Conservation (phyloP, 2,113 vertebrate genomes). For the Nymphicus hollandicus region DNA sequence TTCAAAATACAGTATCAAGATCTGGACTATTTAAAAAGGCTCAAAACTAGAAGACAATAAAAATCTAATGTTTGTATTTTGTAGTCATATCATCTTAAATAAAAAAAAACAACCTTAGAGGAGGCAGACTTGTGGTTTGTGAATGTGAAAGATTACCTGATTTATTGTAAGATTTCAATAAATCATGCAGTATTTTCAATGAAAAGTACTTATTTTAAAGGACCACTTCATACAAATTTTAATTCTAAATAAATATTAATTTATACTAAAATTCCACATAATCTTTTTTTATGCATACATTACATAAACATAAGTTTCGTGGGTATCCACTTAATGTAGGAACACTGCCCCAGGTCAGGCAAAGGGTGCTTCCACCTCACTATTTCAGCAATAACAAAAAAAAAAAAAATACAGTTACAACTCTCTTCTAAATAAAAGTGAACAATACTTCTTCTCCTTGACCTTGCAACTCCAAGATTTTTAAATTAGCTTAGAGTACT, state of each 20-base stretch:
- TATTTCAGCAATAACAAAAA: neutral
- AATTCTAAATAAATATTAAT: neutral
- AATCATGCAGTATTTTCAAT: neutral
- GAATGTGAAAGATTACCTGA: neutral
- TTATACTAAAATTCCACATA: neutral
- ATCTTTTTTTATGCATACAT: neutral
- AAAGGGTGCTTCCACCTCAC: neutral
- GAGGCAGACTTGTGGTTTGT: neutral
- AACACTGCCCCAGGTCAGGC: neutral
- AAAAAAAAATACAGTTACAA: neutral
- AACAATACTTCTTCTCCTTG: neutral
- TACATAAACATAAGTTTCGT: neutral
- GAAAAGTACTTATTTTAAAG: neutral
- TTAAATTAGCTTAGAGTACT: neutral
- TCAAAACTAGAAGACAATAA: neutral
- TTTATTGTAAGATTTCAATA: neutral
- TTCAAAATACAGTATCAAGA: neutral
- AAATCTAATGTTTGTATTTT: neutral
- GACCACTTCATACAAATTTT: neutral
- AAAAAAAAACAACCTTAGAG: neutral
- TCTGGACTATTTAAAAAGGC: neutral
- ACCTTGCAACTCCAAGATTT: neutral
- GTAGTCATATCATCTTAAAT: neutral
- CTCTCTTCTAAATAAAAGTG: neutral
- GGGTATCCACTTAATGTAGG: neutral